Conservation (phyloP, 23 tunicate species). For the Ascidia mentula region DNA sequence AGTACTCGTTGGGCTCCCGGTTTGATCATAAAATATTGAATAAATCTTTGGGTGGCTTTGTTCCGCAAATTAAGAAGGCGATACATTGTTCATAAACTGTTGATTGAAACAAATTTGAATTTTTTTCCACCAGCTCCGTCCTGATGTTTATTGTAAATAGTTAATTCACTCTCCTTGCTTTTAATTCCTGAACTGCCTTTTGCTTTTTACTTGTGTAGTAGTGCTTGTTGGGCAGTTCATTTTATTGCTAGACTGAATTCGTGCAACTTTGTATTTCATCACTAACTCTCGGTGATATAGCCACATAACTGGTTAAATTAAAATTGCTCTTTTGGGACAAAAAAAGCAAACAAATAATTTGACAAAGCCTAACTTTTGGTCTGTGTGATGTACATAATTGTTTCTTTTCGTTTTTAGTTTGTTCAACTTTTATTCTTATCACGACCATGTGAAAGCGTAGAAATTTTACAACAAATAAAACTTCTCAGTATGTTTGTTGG, state of each 20-base stretch:
- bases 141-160: not conserved
- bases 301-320: too few relatives aligned
- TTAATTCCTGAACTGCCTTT: constrained; percentile 6
- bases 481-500: not conserved
- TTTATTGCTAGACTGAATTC: not conserved
- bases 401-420: not conserved
- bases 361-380: not conserved
- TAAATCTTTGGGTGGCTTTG: too few relatives aligned
- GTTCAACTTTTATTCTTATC: constrained; percentile 4
- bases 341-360: too few relatives aligned
- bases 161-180: not conserved
- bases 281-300: too few relatives aligned
- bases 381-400: not conserved
- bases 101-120: too few relatives aligned
- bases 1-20: too few relatives aligned
- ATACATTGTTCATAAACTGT: too few relatives aligned
- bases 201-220: not conserved
- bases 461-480: constrained; percentile 9
- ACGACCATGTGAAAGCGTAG: not conserved
- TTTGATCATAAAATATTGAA: too few relatives aligned
- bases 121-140: not conserved
- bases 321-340: too few relatives aligned
- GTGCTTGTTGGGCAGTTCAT: not conserved
- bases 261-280: too few relatives aligned
- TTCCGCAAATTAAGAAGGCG: too few relatives aligned